Base-by-base conservation (phyloP, 2,113 vertebrate species). In the Pipa parva region DNA sequence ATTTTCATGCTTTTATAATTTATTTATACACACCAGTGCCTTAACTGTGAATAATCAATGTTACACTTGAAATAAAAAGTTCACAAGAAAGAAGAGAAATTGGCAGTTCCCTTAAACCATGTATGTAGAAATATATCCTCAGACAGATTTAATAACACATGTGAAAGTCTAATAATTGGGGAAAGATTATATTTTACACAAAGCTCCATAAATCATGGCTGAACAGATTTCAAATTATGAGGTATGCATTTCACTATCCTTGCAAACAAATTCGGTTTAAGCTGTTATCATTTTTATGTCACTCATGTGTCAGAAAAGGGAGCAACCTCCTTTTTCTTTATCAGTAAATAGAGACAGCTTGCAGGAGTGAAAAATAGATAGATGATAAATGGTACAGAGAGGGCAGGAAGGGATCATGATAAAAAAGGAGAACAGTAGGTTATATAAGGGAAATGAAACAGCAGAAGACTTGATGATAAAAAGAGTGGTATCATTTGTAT, bases 21-120 rank as follows among this genome's bases (percentile, higher is more conserved):
- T 6, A 6, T 17, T 42, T 42, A 42, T 42, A 42, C 39, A 18
- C 39, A 42, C 6, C 13, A 42, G 5, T 42, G 17, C 39, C 39
- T 42, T 42, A 42, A 42, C 39, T 42, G 39, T 42, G 39, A 42
- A 42, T 42, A n/a, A n/a, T 42, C 39, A n/a, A 15, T 42, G 39
- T n/a, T 17, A 42, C 7, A 18, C 5, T n/a, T 42, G 1, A 42
- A 15, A 42, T n/a, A 42, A n/a, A n/a, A 17, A 42, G n/a, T n/a
- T 15, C 39, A n/a, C 13, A 42, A n/a, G 39, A 42, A 6, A n/a
- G 39, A 42, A 42, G 3, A 5, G 39, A 42, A n/a, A n/a, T 18
- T 17, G n/a, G 6, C 15, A 12, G n/a, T 42, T 15, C 13, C 39
- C 13, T 42, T 15, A 42, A 42, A 6, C 39, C 13, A 42, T 15